Base-by-base conservation (phyloP, 1,140 invertebrate species). In the Vanessa tameamea region DNA sequence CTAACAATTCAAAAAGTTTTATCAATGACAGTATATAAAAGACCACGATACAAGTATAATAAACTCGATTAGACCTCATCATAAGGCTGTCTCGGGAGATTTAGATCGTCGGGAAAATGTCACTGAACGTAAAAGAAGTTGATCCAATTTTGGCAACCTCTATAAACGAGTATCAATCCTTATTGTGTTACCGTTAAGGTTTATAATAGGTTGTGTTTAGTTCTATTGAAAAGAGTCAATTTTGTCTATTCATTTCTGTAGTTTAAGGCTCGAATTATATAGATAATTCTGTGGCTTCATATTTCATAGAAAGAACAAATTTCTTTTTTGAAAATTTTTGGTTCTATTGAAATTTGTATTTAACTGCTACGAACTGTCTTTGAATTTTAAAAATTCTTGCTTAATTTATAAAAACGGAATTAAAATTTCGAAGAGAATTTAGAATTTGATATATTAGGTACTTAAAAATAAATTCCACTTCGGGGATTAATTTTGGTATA, bases 21-120 rank as follows among this genome's bases (percentile, higher is more conserved):
- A n/a, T 50, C 48, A 55, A 20, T 55, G 15, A 55, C n/a, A 9
- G 15, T 3, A 0, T 55, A 55, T 20, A 55, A 55, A 20, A 20
- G 53, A 55, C 15, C 16, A 23, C 16, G 15, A 16, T 55, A 16
- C 53, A 55, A 16, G 15, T 20, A 55, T 55, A 55, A 55, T 55
- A 55, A 55, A 55, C 53, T 55, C 53, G 16, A 55, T 55, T 16
- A 55, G 53, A 20, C 57, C 23, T 31, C 23, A 59, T 31, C 57
- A 31, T 59, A 59, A 20, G 12, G 57, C 23, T 14, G 23, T 31
- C 57, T 59, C 57, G 57, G 14, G 57, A 31, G 57, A 59, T 59
- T 59, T 59, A 31, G 57, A 59, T 31, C 13, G 57, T 59, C 20
- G 57, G 57, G 2, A n/a, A 59, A 59, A 59, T 59, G 57, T 59